A percentile compares a stretch with the other conserved stretches of the same genome.
phyloP scores from a whole-genome alignment of 2,888 invertebrate genomes.

The Lysandra bellargus region DNA sequence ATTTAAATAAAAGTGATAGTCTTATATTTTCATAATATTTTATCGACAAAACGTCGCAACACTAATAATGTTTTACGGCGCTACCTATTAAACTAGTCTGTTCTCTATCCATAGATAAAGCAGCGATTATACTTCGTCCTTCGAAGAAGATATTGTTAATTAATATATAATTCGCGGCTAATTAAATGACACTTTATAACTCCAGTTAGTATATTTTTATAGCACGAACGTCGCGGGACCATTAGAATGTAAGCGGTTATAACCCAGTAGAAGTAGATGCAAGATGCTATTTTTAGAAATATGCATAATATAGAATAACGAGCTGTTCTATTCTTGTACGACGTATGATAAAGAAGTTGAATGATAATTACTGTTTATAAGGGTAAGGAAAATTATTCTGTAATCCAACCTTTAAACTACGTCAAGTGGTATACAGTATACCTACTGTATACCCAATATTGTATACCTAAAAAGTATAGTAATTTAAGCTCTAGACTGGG shows the following conservation, averaged over 20 bases:
- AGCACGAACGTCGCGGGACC: neutral
- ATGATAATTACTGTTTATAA: neutral
- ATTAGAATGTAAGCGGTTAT: neutral
- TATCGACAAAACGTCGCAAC: conserved; percentile 20
- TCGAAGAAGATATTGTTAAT: neutral
- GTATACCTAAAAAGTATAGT: neutral
- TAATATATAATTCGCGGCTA: neutral
- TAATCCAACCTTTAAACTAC: neutral
- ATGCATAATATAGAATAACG: conserved; percentile 1
- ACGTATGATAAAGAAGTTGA: neutral
- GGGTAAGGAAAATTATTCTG: neutral
- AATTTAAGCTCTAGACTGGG: too few relatives aligned
- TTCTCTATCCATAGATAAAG: neutral
- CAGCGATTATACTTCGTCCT: neutral
- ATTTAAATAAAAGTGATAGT: too few relatives aligned
- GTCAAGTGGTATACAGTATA: neutral
- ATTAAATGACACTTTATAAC: neutral
- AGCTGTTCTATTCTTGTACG: neutral
- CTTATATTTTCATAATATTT: neutral
- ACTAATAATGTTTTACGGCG: conserved; percentile 15
- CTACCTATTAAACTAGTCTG: conserved; percentile 25
- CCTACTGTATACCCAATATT: too few relatives aligned
- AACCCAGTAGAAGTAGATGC: neutral
- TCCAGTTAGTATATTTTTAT: neutral
- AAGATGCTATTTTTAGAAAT: conserved; percentile 3